A percentile compares a stretch with the other conserved stretches of the same genome.
Evolutionary conservation across 2,888 invertebrate species (phyloP).

Genomic region (Clanis bilineata): DNA sequence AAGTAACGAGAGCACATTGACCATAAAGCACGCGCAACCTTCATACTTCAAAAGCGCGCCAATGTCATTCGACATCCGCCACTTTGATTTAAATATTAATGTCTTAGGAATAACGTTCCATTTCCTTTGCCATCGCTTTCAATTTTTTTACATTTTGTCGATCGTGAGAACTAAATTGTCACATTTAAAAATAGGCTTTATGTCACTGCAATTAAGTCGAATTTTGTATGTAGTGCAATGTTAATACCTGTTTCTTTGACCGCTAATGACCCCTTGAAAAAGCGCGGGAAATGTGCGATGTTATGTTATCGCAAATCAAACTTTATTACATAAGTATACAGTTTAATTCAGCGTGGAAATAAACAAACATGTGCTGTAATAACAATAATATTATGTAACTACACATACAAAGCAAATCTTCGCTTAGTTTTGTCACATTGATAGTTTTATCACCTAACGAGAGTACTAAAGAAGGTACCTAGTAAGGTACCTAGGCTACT

Average conservation of each 20-base stretch:
- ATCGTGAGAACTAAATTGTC: conserved; percentile 10
- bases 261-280: conserved; percentile 16
- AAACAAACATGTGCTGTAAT: not conserved
- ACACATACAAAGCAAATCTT: not conserved
- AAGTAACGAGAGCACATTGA: conserved; percentile 21
- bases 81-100: not conserved
- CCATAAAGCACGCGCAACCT: conserved; percentile 33
- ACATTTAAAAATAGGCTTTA: not conserved
- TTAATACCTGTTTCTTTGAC: conserved; percentile 16
- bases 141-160: conserved; percentile 8
- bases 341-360: not conserved
- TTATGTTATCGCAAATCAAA: not conserved
- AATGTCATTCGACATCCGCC: conserved; percentile 23
- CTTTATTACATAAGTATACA: not conserved
- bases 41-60: conserved; percentile 28
- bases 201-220: not conserved
- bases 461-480: too few species aligned
- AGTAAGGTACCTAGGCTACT: too few species aligned
- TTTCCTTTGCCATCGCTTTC: not conserved
- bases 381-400: not conserved
- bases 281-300: conserved; percentile 14
- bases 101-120: not conserved
- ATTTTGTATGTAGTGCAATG: not conserved
- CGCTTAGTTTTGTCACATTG: conserved; percentile 1
- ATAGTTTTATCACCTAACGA: too few species aligned